phyloP scores from a whole-genome alignment of 1,140 invertebrate species.

The Apis cerana region DNA sequence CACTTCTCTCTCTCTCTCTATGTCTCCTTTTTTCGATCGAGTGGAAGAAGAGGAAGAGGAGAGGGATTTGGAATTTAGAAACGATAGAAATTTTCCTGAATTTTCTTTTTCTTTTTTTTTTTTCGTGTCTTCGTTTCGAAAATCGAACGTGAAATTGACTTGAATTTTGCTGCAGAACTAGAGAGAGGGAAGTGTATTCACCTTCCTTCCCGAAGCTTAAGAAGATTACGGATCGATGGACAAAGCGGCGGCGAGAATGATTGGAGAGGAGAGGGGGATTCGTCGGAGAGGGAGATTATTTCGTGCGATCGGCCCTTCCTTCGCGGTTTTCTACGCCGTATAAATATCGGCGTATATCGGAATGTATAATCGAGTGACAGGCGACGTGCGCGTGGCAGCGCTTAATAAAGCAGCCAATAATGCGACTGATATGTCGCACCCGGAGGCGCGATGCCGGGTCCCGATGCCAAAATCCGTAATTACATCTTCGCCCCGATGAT shows the following conservation, averaged over 20 bases:
- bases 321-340: constrained; percentile 1
- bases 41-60: neutral
- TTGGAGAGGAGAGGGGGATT: neutral
- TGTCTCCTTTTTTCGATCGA: neutral
- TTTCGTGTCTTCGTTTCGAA: too few relatives aligned
- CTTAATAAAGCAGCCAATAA: constrained; percentile 54
- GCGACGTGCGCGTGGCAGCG: constrained; percentile 42
- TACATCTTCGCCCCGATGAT: constrained; percentile 52
- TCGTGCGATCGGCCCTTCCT: constrained; percentile 2
- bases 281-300: constrained; percentile 1
- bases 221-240: neutral
- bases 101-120: too few relatives aligned
- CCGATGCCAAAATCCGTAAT: constrained; percentile 51
- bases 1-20: neutral
- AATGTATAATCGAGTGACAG: constrained; percentile 46
- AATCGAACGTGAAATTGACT: too few relatives aligned
- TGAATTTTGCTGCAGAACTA: too few relatives aligned
- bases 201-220: too few relatives aligned
- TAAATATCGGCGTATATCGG: constrained; percentile 16
- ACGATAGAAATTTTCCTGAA: too few relatives aligned
- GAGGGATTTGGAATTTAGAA: neutral
- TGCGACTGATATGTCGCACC: constrained; percentile 50
- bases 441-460: constrained; percentile 30
- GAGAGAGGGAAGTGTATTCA: too few relatives aligned
- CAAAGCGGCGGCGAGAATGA: too few relatives aligned